phyloP scores from a whole-genome alignment of 2,797 vertebrate species.

The Dromococcyx pavoninus region DNA sequence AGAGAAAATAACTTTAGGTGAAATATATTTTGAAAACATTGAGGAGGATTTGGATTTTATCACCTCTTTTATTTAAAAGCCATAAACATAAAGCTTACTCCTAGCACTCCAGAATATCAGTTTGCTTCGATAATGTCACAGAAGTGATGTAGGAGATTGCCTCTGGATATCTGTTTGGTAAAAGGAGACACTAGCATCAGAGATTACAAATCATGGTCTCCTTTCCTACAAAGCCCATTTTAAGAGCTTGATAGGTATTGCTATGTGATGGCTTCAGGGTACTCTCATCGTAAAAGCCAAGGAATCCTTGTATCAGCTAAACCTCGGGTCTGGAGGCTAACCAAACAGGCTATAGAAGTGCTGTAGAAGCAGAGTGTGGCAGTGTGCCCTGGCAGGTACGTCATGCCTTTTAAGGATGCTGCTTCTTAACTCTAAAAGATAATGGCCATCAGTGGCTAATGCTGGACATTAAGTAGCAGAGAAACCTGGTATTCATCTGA shows the following conservation, averaged over 20 bases:
- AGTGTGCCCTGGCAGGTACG: background rate
- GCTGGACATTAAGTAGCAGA: background rate
- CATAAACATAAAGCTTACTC: background rate
- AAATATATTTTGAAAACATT: slow-evolving; percentile 4
- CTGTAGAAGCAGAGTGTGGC: background rate
- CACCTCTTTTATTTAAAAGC: background rate
- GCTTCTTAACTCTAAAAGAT: background rate
- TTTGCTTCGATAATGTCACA: background rate
- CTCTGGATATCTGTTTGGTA: background rate
- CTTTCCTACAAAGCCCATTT: background rate
- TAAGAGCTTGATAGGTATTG: background rate
- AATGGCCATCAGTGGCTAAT: background rate
- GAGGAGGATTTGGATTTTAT: background rate
- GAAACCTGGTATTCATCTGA: background rate
- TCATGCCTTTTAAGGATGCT: background rate
- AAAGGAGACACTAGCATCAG: background rate
- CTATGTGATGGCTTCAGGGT: background rate
- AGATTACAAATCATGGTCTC: background rate
- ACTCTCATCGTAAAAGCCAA: background rate
- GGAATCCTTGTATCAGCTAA: background rate
- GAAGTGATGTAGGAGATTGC: background rate
- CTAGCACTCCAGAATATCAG: background rate
- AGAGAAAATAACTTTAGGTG: background rate
- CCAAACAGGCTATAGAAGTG: background rate
- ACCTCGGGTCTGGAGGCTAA: background rate